phyloP scores from a whole-genome alignment of 1,140 invertebrate species.

The Pachypeltis micranthus region DNA sequence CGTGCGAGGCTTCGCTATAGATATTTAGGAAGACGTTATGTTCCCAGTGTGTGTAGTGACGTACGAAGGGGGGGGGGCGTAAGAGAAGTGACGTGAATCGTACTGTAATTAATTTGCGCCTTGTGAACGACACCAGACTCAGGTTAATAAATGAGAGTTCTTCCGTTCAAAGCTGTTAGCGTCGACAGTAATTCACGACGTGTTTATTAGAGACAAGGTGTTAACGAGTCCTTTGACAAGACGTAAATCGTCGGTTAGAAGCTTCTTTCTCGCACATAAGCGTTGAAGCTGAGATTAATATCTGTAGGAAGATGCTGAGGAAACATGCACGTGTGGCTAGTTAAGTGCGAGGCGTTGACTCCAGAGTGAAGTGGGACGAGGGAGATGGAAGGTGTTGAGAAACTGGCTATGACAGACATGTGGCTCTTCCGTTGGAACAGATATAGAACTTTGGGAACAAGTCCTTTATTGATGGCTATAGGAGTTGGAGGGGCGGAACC shows the following conservation, averaged over 20 bases:
- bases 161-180: no score
- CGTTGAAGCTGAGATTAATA: conserved; percentile 1
- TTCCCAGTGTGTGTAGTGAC: no score
- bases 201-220: background rate
- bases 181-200: no score
- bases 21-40: no score
- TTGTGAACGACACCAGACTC: no score
- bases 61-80: no score
- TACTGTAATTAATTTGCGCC: no score
- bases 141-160: no score
- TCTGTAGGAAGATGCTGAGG: background rate
- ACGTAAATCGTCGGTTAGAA: background rate
- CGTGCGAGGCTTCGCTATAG: no score
- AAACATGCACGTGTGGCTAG: conserved; percentile 1
- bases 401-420: conserved; percentile 5
- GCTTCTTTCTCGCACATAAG: background rate
- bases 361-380: no score
- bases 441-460: conserved; percentile 8
- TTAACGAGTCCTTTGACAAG: background rate
- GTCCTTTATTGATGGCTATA: conserved; percentile 2
- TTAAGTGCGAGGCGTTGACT: background rate
- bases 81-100: no score
- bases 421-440: background rate
- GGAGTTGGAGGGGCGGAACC: background rate
- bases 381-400: no score